Evolutionary conservation across 2,113 vertebrate genomes (phyloP), one percentile per base, ranked within the genome.

Genomic region (Xiphorhynchus elegans): DNA sequence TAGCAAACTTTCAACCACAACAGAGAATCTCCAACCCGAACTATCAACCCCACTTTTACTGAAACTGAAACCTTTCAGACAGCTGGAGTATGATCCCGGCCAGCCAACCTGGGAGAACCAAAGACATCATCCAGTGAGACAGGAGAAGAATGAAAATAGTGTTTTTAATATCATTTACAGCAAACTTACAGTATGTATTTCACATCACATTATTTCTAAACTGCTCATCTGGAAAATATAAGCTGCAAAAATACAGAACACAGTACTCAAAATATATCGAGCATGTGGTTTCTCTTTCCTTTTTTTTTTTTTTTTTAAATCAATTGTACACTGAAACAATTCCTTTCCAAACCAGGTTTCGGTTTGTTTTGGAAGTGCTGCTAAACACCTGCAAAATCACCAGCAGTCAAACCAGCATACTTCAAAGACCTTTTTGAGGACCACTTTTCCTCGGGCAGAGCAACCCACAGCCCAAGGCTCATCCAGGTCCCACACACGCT

Each of bases 131-230:
- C 70, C 87, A 94, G 52, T 21, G 96, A 98, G 95, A 88, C 97
- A 85, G 59, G 23, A 68, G n/a, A 98, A 97, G 97, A 98, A 98
- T 98, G 97, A 98, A 98, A 98, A 98, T 98, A 98, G 97, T 97
- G 94, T 72, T 97, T 98, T 98, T 98, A 98, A 98, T 98, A 97
- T 97, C 49, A 97, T 98, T 97, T 97, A 97, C 97, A 97, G 98
- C 97, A 97, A 98, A 97, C 94, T 94, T 98, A 98, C 97, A 98
- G 97, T 97, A 95, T 94, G 94, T 95, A 91, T 97, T 98, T 97
- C 97, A 98, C 94, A 96, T 97, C 95, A 97, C 97, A 94, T 63
- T 92, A 90, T 97, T 97, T 97, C 98, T 98, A 98, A 98, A 98
- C 96, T 94, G 97, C 97, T 98, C 96, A 96, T 98, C 93, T 98